Percentiles rank a stretch among this genome's conserved stretches.
Evolutionary conservation across 2,888 invertebrate species (phyloP).

Genomic region (Boloria selene): DNA sequence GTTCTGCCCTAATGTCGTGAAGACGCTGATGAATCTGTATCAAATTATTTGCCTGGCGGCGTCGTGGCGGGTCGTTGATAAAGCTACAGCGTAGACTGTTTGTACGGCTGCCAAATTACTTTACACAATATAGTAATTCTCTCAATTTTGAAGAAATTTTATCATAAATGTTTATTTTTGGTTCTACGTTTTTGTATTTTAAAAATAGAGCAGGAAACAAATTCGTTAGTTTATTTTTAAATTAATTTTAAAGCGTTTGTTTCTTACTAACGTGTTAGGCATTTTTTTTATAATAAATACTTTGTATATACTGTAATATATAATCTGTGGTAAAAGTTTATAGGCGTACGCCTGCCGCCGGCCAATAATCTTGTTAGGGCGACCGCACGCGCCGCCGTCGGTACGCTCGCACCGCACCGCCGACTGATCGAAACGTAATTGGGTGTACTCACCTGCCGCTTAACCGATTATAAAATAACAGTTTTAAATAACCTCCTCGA

Average conservation of each 20-base stretch:
- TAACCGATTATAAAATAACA: slow-evolving; percentile 46
- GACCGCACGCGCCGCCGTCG: slow-evolving; percentile 62
- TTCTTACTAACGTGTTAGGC: not conserved
- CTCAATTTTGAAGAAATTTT: slow-evolving; percentile 10
- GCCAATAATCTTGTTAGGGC: slow-evolving; percentile 71
- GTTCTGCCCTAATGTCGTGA: slow-evolving; percentile 41
- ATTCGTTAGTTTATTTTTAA: too few relatives aligned
- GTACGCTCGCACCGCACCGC: slow-evolving; percentile 42
- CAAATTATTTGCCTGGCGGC: slow-evolving; percentile 51
- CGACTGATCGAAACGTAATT: slow-evolving; percentile 76
- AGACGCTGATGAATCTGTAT: slow-evolving; percentile 61
- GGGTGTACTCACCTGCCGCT: slow-evolving; percentile 66
- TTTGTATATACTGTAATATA: slow-evolving; percentile 28
- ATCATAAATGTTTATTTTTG: not conserved
- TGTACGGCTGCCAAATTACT: slow-evolving; percentile 27
- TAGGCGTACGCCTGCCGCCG: slow-evolving; percentile 40
- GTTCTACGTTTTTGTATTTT: not conserved
- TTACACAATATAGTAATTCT: slow-evolving; percentile 20
- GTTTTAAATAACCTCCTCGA: slow-evolving; percentile 27
- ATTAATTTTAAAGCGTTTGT: too few relatives aligned
- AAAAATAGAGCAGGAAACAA: too few relatives aligned
- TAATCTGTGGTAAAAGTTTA: slow-evolving; percentile 31
- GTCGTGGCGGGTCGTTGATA: slow-evolving; percentile 28
- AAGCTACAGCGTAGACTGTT: slow-evolving; percentile 30
- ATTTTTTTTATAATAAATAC: slow-evolving; percentile 13